Base-by-base conservation (phyloP, 2,797 vertebrate species). In the Danio aesculapii region DNA sequence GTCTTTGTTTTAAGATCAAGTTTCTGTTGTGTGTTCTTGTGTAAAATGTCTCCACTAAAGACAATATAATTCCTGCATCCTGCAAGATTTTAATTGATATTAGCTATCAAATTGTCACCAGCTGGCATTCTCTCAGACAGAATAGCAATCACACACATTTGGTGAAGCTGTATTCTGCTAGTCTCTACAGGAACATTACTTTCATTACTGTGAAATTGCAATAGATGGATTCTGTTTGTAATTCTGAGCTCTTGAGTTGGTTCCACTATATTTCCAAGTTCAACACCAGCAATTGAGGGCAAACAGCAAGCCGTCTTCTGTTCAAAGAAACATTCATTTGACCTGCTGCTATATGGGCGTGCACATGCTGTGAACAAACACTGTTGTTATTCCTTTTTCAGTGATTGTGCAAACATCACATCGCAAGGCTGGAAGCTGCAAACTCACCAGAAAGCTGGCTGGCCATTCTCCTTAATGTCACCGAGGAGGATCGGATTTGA, bases 391-490 rank as follows among this genome's bases (percentile, higher is more conserved):
- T 79, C 8, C 10, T 52, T 2, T 11, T 6, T 62, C 8, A 13
- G 30, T 53, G 58, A 21, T 30, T 79, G n/a, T 53, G 55, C 30
- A 50, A 41, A 10, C 16, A 43, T 59, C 9, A 8, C 58, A 79
- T 52, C 16, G 52, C 52, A 47, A 77, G 8, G 19, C 49, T 21
- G 41, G 13, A 80, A 10, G 47, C 1, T 43, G 6, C 7, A 39
- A 55, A 62, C 79, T 59, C 81, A 99, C 98, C 98, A 84, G 98
- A 99, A 79, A 99, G 95, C 86, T 99, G 98, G 57, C 98, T 97
- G 79, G 96, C 97, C 97, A 99, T 98, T 82, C 98, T 95, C 30
- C 96, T 94, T 79, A 99, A 92, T 1, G 97, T 99, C 52, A 99
- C 97, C 0, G 94, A 92, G 0, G 97, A 97, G 0, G 96, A 94